Conservation (phyloP, 1,140 invertebrate species). For the Danaus melanippus region DNA sequence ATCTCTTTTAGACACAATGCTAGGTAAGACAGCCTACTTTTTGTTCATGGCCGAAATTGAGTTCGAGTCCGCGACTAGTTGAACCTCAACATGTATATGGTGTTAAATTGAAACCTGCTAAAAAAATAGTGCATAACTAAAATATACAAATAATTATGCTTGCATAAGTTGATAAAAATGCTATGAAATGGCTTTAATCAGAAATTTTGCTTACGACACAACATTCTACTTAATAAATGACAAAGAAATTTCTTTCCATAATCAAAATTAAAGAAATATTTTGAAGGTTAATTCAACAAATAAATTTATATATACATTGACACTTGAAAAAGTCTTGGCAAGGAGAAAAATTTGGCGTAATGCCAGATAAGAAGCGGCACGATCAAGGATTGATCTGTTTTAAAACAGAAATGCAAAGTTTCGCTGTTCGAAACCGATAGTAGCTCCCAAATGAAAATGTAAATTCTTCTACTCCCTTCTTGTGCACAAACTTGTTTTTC, state of each 20-base stretch:
- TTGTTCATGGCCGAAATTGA: too few species aligned
- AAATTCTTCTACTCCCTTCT: constrained; percentile 41
- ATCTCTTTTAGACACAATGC: too few species aligned
- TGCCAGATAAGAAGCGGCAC: constrained; percentile 47
- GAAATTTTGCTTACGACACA: too few species aligned
- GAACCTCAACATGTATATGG: too few species aligned
- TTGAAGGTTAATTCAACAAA: constrained; percentile 27
- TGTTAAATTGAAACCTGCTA: too few species aligned
- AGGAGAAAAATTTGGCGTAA: constrained; percentile 61
- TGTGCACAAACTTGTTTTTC: constrained; percentile 28
- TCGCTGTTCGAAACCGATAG: constrained; percentile 45
- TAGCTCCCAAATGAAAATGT: constrained; percentile 51
- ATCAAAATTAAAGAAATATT: constrained; percentile 8
- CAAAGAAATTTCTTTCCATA: neutral
- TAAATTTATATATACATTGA: constrained; percentile 47
- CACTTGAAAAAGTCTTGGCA: constrained; percentile 45
- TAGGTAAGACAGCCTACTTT: too few species aligned
- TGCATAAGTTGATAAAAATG: too few species aligned
- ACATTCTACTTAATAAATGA: neutral
- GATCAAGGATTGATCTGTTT: constrained; percentile 58
- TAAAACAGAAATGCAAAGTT: constrained; percentile 50
- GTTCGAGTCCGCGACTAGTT: too few species aligned
- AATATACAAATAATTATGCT: too few species aligned
- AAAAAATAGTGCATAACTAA: too few species aligned
- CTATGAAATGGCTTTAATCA: too few species aligned